A percentile compares a stretch with the other conserved stretches of the same genome.
Evolutionary conservation across 2,888 invertebrate species (phyloP).

Genomic region (Ormyrus pomaceus): DNA sequence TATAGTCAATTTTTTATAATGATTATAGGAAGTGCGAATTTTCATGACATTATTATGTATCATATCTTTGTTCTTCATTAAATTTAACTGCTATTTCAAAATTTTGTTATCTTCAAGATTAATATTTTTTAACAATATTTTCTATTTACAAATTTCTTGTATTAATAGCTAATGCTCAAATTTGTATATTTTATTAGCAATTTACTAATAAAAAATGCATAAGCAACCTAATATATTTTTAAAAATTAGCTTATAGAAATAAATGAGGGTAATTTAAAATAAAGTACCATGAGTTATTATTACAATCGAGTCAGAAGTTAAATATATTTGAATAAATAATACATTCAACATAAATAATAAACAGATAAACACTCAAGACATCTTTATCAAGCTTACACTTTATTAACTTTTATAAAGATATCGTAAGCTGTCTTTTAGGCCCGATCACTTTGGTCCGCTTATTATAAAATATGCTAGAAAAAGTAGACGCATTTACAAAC

Average conservation of each 20-base stretch:
- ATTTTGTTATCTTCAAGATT: constrained; percentile 1
- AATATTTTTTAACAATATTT: constrained; percentile 2
- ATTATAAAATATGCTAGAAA: constrained; percentile 54
- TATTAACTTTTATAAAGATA: constrained; percentile 49
- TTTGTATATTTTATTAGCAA: neutral
- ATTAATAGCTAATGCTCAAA: constrained; percentile 19
- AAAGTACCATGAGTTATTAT: constrained; percentile 10
- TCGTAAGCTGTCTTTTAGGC: constrained; percentile 56
- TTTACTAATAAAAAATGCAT: constrained; percentile 9
- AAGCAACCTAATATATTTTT: neutral
- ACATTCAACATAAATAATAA: constrained; percentile 54
- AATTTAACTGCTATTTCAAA: constrained; percentile 12
- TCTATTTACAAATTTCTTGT: constrained; percentile 22
- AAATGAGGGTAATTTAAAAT: constrained; percentile 1
- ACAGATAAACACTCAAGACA: constrained; percentile 49
- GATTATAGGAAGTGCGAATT: constrained; percentile 36
- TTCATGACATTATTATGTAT: constrained; percentile 20
- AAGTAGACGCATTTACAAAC: constrained; percentile 54
- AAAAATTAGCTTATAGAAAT: neutral
- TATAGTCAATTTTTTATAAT: constrained; percentile 48
- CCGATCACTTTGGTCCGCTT: constrained; percentile 56
- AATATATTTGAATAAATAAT: constrained; percentile 57
- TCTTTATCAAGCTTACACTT: constrained; percentile 44
- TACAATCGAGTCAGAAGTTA: constrained; percentile 34
- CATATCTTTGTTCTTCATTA: constrained; percentile 15